Base-by-base conservation (phyloP, 2,113 vertebrate genomes). In the Hippocampus zosterae region DNA sequence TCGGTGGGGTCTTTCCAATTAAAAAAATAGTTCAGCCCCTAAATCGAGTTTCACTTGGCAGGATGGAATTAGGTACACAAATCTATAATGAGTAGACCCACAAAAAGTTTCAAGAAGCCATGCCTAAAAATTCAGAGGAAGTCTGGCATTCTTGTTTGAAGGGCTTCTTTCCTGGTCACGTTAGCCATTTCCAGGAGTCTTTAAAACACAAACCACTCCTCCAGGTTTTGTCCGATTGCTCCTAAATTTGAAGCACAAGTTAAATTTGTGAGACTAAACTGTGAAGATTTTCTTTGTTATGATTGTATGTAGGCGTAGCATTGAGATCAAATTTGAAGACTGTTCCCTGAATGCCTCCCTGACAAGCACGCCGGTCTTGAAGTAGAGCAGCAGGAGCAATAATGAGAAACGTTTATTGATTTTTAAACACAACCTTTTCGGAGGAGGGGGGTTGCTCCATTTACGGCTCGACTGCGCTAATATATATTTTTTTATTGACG, bases 401-500 rank as follows among this genome's bases (percentile, higher is more conserved):
- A 87, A 65, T 69, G 67, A 70, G 61, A 62, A 60, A 68, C 70
- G 67, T 65, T 84, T 82, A 90, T 88, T 89, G 88, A 90, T 89
- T 85, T 77, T 74, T 59, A 59, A 59, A 59, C 27, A 18, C 27
- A 29, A 11, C 40, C 3, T 42, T 23, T 63, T 40, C 13, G 42
- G n/a, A 13, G 33, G 33, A 37, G 8, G 12, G 12, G 9, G 8
- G 33, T 64, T 84, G 85, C 71, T 85, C 85, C 80, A 90, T 89
- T 91, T 88, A 83, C 72, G 83, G 85, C 80, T 88, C 85, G 88
- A 85, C 86, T 78, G 78, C 80, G 88, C 87, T 90, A 86, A 89
- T 92, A 90, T 90, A 77, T 84, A 72, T 82, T 90, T 79, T 84
- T 73, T 82, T 90, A 90, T 91, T 87, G 90, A 92, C 91, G 75